Conservation (phyloP, 2,113 vertebrate species). For the Gorsachius goisagi region DNA sequence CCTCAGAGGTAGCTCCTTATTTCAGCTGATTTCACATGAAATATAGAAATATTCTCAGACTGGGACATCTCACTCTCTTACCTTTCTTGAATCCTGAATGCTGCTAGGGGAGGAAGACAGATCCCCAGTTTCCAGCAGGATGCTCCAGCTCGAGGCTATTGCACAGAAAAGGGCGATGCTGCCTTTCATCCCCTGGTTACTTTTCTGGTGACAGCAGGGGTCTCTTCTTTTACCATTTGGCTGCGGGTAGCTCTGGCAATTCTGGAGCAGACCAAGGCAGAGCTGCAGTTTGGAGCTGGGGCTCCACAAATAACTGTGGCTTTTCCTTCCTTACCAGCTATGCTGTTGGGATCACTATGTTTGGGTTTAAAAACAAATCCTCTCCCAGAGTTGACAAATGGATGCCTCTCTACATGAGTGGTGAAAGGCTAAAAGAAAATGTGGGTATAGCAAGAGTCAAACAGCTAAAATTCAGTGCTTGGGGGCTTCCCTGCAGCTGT, state of each 20-base stretch:
- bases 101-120: fast-evolving
- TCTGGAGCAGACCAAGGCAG: background rate
- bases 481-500: background rate
- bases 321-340: background rate
- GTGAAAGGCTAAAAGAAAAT: background rate
- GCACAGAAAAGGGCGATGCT: background rate
- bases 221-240: background rate
- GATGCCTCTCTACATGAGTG: background rate
- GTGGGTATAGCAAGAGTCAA: background rate
- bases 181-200: background rate
- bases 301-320: background rate
- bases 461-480: background rate
- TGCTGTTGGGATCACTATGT: fast-evolving
- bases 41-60: background rate
- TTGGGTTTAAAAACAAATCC: background rate
- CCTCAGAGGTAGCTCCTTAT: background rate
- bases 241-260: background rate
- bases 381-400: background rate
- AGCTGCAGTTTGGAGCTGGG: background rate
- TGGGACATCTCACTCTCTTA: background rate
- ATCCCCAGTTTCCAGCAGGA: background rate
- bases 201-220: background rate
- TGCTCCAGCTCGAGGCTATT: background rate
- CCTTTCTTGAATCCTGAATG: background rate
- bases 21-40: background rate